Conservation (phyloP, 2,888 invertebrate genomes). For the Byasa hedistus region DNA sequence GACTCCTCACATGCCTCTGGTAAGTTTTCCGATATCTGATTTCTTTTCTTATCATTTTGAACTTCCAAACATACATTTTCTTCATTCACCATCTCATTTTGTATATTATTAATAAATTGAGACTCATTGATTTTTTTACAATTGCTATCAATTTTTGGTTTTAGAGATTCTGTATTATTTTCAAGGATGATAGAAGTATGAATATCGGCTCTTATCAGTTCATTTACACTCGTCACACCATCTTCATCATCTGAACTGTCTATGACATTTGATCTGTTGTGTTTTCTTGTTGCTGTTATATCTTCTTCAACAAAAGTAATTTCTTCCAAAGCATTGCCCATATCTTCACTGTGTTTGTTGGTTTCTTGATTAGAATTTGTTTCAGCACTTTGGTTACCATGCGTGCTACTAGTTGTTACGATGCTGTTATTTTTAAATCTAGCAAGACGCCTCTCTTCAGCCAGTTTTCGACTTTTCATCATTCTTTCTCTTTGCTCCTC, state of each 20-base stretch:
- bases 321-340: background rate
- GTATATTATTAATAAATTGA: slow-evolving; percentile 10
- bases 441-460: slow-evolving; percentile 82
- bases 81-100: slow-evolving; percentile 19
- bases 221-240: slow-evolving; percentile 33
- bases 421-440: slow-evolving; percentile 56
- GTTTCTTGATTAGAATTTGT: slow-evolving; percentile 23
- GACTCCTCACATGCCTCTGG: slow-evolving; percentile 3
- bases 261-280: slow-evolving; percentile 39
- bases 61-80: slow-evolving; percentile 3
- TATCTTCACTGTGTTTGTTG: slow-evolving; percentile 5
- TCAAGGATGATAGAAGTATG: slow-evolving; percentile 32
- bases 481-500: slow-evolving; percentile 85
- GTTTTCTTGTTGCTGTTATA: slow-evolving; percentile 33
- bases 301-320: slow-evolving; percentile 16
- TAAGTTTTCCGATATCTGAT: background rate
- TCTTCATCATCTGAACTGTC: slow-evolving; percentile 46
- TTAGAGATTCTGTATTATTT: background rate
- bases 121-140: slow-evolving; percentile 21
- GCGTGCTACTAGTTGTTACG: slow-evolving; percentile 18
- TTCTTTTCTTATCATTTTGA: slow-evolving; percentile 4
- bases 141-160: slow-evolving; percentile 20
- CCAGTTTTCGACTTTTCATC: slow-evolving; percentile 83
- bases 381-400: slow-evolving; percentile 27
- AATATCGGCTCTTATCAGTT: slow-evolving; percentile 40